Conservation (phyloP, 2,797 vertebrate species). For the Acridotheres tristis region DNA sequence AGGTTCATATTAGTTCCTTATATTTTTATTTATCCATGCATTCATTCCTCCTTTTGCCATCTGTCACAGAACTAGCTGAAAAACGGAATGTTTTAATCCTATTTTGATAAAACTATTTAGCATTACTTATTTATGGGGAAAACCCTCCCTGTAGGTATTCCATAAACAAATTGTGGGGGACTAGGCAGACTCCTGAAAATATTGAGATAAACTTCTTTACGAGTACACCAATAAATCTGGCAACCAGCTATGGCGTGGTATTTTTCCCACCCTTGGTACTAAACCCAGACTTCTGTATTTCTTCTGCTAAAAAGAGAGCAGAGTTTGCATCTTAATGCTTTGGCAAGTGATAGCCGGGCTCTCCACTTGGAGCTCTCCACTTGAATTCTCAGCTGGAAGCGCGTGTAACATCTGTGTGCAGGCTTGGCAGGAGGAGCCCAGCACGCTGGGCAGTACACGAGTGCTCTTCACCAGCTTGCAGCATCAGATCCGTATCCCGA, state of each 20-base stretch:
- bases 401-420: background rate
- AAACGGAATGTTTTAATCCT: background rate
- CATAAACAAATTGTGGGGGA: background rate
- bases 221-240: background rate
- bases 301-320: background rate
- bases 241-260: background rate
- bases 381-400: constrained; percentile 11
- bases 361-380: constrained; percentile 2
- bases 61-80: background rate
- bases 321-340: background rate
- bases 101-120: background rate
- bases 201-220: background rate
- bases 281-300: background rate
- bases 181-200: background rate
- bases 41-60: background rate
- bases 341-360: background rate
- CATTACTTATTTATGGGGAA: background rate
- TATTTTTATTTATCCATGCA: background rate
- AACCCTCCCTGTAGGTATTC: fast-evolving
- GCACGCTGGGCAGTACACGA: constrained; percentile 18
- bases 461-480: constrained; percentile 17
- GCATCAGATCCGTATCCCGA: background rate
- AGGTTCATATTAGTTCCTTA: background rate
- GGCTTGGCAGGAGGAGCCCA: background rate
- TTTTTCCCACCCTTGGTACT: background rate